phyloP scores from a whole-genome alignment of 1,140 invertebrate genomes.

The Platorchestia sp. region DNA sequence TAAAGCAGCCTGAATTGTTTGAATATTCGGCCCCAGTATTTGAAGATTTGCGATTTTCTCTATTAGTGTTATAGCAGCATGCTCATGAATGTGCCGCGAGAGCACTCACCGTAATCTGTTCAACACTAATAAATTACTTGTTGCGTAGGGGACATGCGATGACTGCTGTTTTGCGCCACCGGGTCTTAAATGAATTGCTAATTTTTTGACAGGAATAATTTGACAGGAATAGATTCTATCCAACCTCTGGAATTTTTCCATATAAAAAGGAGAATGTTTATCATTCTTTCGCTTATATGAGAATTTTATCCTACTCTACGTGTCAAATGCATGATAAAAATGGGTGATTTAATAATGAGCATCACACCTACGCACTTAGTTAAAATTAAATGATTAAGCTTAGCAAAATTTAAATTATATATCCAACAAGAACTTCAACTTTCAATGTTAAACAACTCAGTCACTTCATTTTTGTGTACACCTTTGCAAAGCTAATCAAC shows the following conservation, averaged over 20 bases:
- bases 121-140: neutral
- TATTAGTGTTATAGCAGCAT: neutral
- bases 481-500: neutral
- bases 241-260: neutral
- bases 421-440: neutral
- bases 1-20: no score
- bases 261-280: neutral
- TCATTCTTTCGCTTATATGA: neutral
- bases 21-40: no score
- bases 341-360: neutral
- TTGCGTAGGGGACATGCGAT: neutral
- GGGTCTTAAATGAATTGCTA: no score
- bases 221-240: neutral
- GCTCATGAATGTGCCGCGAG: neutral
- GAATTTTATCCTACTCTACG: neutral
- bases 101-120: neutral
- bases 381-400: neutral
- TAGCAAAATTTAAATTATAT: neutral
- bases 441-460: neutral
- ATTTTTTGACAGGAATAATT: neutral
- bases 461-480: neutral
- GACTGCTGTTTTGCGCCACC: neutral
- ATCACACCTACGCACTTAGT: neutral
- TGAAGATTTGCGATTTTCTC: neutral
- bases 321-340: neutral